Evolutionary conservation across 2,113 vertebrate species (phyloP), one percentile per base, ranked within the genome.

Genomic region (Rhodinocichla rosea): DNA sequence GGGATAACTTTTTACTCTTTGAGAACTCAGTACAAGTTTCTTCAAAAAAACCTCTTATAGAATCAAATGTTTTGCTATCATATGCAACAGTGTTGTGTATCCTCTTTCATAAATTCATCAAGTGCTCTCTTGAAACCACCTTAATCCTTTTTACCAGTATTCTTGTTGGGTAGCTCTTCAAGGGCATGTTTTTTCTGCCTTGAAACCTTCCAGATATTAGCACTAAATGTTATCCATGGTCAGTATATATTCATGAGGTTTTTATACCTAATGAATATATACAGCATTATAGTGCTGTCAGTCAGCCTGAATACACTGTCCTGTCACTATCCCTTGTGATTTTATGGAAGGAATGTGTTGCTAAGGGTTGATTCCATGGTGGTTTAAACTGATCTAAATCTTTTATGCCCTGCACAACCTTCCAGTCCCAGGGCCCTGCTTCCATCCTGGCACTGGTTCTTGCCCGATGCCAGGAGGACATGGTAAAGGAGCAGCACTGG

Each of bases 351-450:
- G 49, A 64, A 27, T 2, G 1, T 35, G 18, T 39, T 73, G 53
- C 15, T 28, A 26, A 32, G n/a, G 23, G 10, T 67, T 63, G 39
- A 55, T 63, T 90, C 26, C 16, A 5, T 35, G 33, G 10, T 39
- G 33, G 6, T 59, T 90, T 82, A 59, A 84, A 78, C 9, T 7
- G 17, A 44, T 42, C 8, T 50, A 30, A 83, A 19, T 56, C 4
- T 71, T 35, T 11, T 39, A 23, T 75, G 23, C 37, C 8, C 23
- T 70, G 28, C 8, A 15, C 39, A 3, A n/a, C 24, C 15, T 65
- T 52, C 45, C 6, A 18, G 40, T 63, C 35, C 37, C 30, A 49
- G 22, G 42, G 18, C 33, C 19, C 9, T 0, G 0, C 40, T 82
- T 32, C 52, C 5, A 47, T 78, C 50, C 47, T 77, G 26, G 33